Conservation (phyloP, 2,888 invertebrate species). For the Acleris cristana region DNA sequence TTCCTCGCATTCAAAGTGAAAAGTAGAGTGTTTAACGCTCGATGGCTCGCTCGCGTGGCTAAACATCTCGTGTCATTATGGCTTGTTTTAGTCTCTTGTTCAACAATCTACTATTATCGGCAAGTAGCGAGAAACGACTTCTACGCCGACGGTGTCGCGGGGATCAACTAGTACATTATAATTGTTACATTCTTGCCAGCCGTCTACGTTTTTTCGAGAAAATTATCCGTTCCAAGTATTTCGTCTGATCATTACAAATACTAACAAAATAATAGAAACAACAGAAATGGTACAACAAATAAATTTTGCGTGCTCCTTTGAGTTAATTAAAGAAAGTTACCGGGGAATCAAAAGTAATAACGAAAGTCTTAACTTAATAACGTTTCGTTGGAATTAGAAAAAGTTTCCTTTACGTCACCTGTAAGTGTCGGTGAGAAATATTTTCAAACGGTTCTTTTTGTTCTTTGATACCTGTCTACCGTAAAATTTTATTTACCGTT, state of each 20-base stretch:
- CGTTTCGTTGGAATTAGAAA: conserved; percentile 47
- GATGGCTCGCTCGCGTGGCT: no score
- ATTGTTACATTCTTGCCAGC: no score
- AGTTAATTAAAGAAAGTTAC: conserved; percentile 31
- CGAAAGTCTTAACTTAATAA: conserved; percentile 38
- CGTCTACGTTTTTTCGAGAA: neutral
- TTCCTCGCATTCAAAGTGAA: no score
- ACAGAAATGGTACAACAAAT: conserved; percentile 21
- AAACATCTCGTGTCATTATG: no score
- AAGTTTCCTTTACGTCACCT: conserved; percentile 45
- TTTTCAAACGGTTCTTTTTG: conserved; percentile 39
- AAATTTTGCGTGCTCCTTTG: conserved; percentile 25
- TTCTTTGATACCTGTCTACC: conserved; percentile 42
- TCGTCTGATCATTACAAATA: neutral
- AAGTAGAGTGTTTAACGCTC: no score
- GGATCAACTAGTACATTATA: no score
- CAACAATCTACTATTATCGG: no score
- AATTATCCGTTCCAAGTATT: neutral
- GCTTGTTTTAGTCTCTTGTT: no score
- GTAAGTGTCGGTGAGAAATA: conserved; percentile 44
- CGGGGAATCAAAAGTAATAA: conserved; percentile 31
- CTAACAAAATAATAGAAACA: neutral
- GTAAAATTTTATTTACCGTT: conserved; percentile 30
- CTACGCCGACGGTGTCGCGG: no score
- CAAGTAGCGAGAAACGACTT: no score